Conservation (phyloP, 2,113 vertebrate genomes). For the Xenopus laevis region DNA sequence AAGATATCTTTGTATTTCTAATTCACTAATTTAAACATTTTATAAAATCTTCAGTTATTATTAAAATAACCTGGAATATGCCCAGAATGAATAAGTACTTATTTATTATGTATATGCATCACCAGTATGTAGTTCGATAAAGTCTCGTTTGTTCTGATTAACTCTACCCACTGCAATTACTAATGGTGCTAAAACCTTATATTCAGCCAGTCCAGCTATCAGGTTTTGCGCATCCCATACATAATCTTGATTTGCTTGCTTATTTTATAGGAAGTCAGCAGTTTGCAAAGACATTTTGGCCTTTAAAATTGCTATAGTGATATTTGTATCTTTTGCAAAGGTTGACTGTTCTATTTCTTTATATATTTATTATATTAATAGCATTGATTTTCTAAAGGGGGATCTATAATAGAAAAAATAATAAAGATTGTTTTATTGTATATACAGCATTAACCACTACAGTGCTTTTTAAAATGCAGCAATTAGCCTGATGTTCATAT, state of each 20-base stretch:
- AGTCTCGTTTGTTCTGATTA: not conserved
- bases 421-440: not conserved
- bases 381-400: not conserved
- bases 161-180: not conserved
- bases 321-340: not conserved
- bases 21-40: too few species aligned
- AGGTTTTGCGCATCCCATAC: conserved; percentile 48
- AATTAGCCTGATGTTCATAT: not conserved
- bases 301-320: not conserved
- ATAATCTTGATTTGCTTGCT: not conserved
- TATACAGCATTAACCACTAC: not conserved
- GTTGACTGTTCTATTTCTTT: not conserved
- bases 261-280: not conserved
- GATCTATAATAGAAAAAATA: not conserved
- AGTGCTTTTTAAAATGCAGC: not conserved
- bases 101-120: too few species aligned
- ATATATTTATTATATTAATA: not conserved
- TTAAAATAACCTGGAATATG: too few species aligned
- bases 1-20: too few species aligned
- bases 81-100: too few species aligned
- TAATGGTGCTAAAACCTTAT: not conserved
- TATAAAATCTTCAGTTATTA: too few species aligned
- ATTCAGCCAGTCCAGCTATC: not conserved
- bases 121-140: not conserved
- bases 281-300: not conserved